Percentiles rank a stretch among this genome's conserved stretches.
Evolutionary conservation across 2,888 invertebrate genomes (phyloP).

Genomic region (Dryobotodes eremita): DNA sequence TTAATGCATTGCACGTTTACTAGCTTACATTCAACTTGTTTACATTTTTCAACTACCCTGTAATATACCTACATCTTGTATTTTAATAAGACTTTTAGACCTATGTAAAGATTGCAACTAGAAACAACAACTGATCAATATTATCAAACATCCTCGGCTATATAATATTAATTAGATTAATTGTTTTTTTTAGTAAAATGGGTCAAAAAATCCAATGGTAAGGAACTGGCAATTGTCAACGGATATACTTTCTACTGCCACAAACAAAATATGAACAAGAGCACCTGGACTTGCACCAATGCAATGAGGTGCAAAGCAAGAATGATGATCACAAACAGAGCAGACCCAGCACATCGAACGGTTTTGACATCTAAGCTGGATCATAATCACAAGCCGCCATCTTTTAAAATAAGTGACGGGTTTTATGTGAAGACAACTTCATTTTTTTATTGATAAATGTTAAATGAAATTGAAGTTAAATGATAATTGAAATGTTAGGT

Average conservation of each 20-base stretch:
- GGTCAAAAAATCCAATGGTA: constrained; percentile 65
- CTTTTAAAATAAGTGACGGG: constrained; percentile 39
- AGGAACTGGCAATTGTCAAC: constrained; percentile 66
- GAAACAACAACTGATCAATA: too few species aligned
- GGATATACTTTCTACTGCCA: constrained; percentile 71
- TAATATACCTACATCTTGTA: not conserved
- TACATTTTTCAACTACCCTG: too few species aligned
- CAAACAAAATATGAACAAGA: constrained; percentile 3
- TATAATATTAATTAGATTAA: not conserved
- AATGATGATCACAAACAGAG: constrained; percentile 33
- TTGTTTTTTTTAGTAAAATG: constrained; percentile 53
- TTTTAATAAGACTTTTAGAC: not conserved
- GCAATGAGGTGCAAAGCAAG: constrained; percentile 42
- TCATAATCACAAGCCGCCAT: constrained; percentile 49
- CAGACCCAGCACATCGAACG: not conserved
- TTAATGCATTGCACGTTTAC: not conserved
- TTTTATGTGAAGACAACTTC: constrained; percentile 31
- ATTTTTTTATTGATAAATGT: constrained; percentile 32
- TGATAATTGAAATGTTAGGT: too few species aligned
- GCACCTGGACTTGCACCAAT: constrained; percentile 49
- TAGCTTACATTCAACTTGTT: not conserved
- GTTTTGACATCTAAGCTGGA: constrained; percentile 22
- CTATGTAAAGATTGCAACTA: not conserved
- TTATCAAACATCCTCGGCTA: not conserved
- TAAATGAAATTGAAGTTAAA: too few species aligned